Evolutionary conservation across 2,113 vertebrate species (phyloP).

Genomic region (Entomyzon cyanotis): DNA sequence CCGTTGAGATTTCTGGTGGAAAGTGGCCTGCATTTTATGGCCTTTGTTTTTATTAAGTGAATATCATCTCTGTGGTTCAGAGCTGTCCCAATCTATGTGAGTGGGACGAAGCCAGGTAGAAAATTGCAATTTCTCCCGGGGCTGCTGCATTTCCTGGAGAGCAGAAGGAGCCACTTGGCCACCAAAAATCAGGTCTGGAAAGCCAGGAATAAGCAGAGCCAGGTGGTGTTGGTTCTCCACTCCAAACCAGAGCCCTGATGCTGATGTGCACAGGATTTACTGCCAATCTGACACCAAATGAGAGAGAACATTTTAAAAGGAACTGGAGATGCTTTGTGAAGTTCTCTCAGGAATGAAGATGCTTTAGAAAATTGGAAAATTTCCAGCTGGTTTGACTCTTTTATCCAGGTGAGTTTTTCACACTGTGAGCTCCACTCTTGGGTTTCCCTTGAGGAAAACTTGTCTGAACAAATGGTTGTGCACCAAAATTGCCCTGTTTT

Average conservation of each 20-base stretch:
- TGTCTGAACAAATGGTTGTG: not conserved
- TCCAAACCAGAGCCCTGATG: not conserved
- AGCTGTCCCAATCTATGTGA: not conserved
- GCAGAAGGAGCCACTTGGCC: not conserved
- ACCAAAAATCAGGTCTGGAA: not conserved
- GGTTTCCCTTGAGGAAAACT: not conserved
- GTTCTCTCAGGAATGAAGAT: not conserved
- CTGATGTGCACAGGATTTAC: not conserved
- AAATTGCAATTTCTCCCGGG: not conserved
- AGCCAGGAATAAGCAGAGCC: not conserved
- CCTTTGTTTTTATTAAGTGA: not conserved
- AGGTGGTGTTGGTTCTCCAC: not conserved
- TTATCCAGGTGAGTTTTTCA: not conserved
- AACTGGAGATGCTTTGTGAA: not conserved
- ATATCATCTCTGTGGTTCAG: not conserved
- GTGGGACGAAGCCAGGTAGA: not conserved
- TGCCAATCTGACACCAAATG: not conserved
- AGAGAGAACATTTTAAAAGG: not conserved
- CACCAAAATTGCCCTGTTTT: not conserved
- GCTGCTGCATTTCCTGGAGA: not conserved
- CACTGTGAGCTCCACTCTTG: fast-evolving
- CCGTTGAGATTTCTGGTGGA: not conserved
- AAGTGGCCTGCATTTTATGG: not conserved
- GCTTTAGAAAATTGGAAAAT: not conserved
- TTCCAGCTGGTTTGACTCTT: not conserved